Evolutionary conservation across 2,888 invertebrate genomes (phyloP), one percentile per base, ranked within the genome.

Genomic region (Himalopsyche kuldschensis): DNA sequence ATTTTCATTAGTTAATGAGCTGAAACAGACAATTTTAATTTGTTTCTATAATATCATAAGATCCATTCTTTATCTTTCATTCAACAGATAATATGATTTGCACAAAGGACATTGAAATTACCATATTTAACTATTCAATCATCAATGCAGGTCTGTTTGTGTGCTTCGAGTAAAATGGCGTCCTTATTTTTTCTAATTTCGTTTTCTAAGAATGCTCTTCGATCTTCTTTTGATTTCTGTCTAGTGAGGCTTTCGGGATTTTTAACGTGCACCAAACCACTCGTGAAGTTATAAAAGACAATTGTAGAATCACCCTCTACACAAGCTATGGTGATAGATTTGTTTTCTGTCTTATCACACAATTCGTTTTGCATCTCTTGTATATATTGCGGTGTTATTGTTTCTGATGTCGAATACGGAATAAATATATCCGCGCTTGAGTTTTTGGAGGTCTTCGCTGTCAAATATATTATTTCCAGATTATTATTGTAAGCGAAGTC

Each of bases 401-500:
- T 87, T 30, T 89, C 88, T 79, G 88, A 88, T 0, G 90, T 90
- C 0, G 89, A 89, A 79, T 82, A 79, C 10, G 92, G 92, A 6
- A 92, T 90, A 86, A 91, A 92, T 79, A 92, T 91, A 85, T 91
- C 91, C 27, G 90, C 87, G 87, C 90, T 91, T 5, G 89, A 89
- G 30, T 89, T 88, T 86, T 89, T 91, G 77, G 88, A 89, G 0
- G 90, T 79, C 89, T 75, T 90, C 0, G 91, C 92, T 1, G 91
- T 90, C 4, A 92, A 88, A 85, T 92, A 92, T 17, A 85, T 48
- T 41, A 85, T 90, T 79, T 91, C 90, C 75, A 91, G 89, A 76
- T 91, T 91, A 82, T 88, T 90, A 84, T 91, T 91, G 85, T 89
- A 92, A 75, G 90, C 90, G 85, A 91, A 91, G 87, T 91, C 91